Conservation (phyloP, 37 sponge, comb jelly and placozoan genomes). For the Oopsacas minuta region DNA sequence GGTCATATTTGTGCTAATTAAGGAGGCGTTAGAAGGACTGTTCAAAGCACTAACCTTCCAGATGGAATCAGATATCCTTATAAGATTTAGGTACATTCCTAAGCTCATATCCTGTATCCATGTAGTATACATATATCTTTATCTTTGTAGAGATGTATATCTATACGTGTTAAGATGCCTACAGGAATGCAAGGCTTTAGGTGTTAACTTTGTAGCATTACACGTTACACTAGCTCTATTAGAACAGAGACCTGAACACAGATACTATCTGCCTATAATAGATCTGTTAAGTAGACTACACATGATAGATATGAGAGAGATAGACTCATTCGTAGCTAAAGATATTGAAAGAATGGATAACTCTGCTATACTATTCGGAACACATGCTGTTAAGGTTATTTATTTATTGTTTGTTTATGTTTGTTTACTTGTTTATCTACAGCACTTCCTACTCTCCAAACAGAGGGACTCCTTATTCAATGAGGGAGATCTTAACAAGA, state of each 20-base stretch:
- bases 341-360: neutral
- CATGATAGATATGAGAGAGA: constrained; percentile 74
- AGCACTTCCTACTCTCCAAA: constrained; percentile 5
- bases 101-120: no score
- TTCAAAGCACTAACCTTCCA: constrained; percentile 10
- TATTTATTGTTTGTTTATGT: neutral
- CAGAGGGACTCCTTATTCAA: neutral
- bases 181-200: constrained; percentile 10
- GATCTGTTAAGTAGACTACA: constrained; percentile 82
- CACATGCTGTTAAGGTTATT: neutral
- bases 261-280: constrained; percentile 83
- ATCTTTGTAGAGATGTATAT: neutral
- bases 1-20: constrained; percentile 1
- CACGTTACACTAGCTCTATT: constrained; percentile 58
- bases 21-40: neutral
- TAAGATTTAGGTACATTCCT: neutral
- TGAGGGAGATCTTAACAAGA: neutral
- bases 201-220: neutral
- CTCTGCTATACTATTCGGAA: neutral
- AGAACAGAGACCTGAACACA: constrained; percentile 78
- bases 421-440: neutral
- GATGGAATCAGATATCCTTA: constrained; percentile 6
- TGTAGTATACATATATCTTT: no score
- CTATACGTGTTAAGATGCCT: constrained; percentile 4
- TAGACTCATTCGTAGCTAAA: constrained; percentile 79